Conservation (phyloP, 2,797 vertebrate species). For the Chromis chromis region DNA sequence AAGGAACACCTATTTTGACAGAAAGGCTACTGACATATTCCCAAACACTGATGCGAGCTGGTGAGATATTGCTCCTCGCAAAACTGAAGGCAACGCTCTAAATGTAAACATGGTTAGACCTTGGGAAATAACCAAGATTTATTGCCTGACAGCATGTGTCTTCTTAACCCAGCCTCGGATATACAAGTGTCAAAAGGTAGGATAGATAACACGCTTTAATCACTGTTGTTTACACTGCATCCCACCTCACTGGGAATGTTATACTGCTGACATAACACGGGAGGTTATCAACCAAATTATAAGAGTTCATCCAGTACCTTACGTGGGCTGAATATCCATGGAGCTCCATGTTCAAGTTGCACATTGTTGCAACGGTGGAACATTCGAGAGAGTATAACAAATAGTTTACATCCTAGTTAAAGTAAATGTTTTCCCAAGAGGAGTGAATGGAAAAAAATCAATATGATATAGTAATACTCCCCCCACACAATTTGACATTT, state of each 20-base stretch:
- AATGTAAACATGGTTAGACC: conserved; percentile 63
- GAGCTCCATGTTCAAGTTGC: conserved; percentile 18
- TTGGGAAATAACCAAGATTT: conserved; percentile 71
- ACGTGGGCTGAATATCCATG: conserved; percentile 67
- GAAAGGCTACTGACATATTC: conserved; percentile 36
- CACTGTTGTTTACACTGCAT: conserved; percentile 73
- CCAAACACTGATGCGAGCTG: conserved; percentile 17
- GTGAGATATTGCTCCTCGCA: conserved; percentile 41
- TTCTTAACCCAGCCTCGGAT: conserved; percentile 67
- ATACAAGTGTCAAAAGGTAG: conserved; percentile 74
- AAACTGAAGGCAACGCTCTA: conserved; percentile 36
- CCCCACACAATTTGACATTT: conserved; percentile 23
- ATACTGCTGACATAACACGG: conserved; percentile 67
- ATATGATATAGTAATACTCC: conserved; percentile 16
- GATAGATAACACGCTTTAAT: conserved; percentile 72
- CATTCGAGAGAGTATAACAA: not conserved
- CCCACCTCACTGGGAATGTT: conserved; percentile 64
- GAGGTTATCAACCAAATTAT: conserved; percentile 76
- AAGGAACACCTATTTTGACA: conserved; percentile 26
- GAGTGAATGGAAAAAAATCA: conserved; percentile 32
- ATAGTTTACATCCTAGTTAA: conserved; percentile 1
- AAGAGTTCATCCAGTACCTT: conserved; percentile 60
- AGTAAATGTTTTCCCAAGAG: conserved; percentile 15
- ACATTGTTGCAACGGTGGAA: not conserved
- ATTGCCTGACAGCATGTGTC: conserved; percentile 69